A percentile compares a stretch with the other conserved stretches of the same genome.
Evolutionary conservation across 2,797 vertebrate species (phyloP).

Genomic region (Forpus xanthops): DNA sequence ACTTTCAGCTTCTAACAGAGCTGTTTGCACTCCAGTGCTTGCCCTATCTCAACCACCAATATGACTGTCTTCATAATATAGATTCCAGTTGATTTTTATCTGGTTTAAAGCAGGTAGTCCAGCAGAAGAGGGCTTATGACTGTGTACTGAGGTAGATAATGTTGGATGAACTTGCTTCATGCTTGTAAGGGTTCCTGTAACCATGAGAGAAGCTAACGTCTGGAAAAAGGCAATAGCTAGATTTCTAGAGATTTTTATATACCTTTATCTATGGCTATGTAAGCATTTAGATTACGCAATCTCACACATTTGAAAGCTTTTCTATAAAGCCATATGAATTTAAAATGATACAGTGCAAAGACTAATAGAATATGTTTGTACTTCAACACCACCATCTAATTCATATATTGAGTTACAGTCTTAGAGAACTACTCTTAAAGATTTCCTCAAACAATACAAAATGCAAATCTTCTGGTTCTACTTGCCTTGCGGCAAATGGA

Average conservation of each 20-base stretch:
- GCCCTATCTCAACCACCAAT: not conserved
- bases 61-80: not conserved
- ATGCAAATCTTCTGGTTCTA: not conserved
- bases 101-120: not conserved
- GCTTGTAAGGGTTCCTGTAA: not conserved
- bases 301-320: not conserved
- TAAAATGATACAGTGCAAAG: not conserved
- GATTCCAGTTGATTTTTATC: not conserved
- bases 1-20: not conserved
- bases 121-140: not conserved
- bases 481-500: not conserved
- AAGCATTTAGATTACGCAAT: not conserved
- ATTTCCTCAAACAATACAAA: not conserved
- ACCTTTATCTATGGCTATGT: not conserved
- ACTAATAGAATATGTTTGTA: not conserved
- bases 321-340: not conserved
- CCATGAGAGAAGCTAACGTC: not conserved
- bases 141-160: not conserved
- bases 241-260: not conserved
- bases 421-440: not conserved
- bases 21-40: not conserved
- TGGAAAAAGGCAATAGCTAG: not conserved
- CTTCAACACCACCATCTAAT: not conserved
- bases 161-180: not conserved
- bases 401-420: not conserved